Base-by-base conservation (phyloP, 2,888 invertebrate genomes). In the Oligia fasciuncula region DNA sequence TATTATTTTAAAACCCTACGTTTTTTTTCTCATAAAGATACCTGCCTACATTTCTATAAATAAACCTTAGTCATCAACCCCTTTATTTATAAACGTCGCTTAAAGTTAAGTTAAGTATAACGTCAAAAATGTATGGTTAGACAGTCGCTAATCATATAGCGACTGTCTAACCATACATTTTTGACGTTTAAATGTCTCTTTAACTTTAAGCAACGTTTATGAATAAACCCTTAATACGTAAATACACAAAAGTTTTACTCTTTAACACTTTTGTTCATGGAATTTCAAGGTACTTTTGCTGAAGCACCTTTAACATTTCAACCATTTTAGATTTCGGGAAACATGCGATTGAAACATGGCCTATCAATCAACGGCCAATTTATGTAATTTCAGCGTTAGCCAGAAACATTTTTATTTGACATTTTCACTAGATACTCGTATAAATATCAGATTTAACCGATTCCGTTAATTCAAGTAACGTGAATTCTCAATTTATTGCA, bases 381-480 rank as follows among this genome's bases (percentile, higher is more conserved):
- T 35, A n/a, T 63, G n/a, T 29, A 35, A 62, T 71, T 67, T 74
- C 14, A 72, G 46, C 57, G 23, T 65, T 79, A 60, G 43, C 40
- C 5, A 46, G 80, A 85, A 83, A 51, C 40, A 3, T 19, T 85
- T 75, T 2, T 4, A 9, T 62, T 72, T 75, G 85, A 79, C 51
- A 79, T 85, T 80, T 81, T 5, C 14, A 60, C 14, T 3, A 46
- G 8, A 46, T 51, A 29, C 29, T 29, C 29, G 29, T 29, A 4
- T 43, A 46, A 65, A n/a, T 73, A 51, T 19, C 29, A 66, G 17
- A 65, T 17, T 40, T 46, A 43, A 73, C 9, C 14, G 57, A 19
- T 66, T 51, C 57, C 23, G 1, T 11, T 5, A 8, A 67, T 40
- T 51, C 43, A 17, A 63, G 14, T 35, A 19, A 67, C 62, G 5